Conservation (phyloP, 2,113 vertebrate species). For the Cynocephalus volans region DNA sequence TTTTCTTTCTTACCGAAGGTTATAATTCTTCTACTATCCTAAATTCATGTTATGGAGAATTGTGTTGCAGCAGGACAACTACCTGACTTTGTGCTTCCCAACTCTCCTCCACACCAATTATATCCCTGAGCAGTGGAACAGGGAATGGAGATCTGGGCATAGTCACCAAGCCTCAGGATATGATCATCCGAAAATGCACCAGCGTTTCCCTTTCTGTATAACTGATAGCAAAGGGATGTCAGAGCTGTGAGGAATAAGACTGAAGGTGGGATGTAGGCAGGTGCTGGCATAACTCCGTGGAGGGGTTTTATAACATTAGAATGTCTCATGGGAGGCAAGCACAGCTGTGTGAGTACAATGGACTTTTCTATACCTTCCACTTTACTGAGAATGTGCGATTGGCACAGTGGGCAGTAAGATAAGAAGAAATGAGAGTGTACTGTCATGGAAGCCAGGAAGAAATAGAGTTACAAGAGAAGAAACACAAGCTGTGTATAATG, state of each 20-base stretch:
- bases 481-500: background rate
- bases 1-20: background rate
- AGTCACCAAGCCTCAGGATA: background rate
- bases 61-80: background rate
- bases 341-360: background rate
- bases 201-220: background rate
- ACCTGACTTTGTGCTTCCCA: background rate
- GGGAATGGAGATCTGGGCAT: background rate
- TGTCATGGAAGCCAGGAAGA: background rate
- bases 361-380: background rate
- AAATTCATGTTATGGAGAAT: background rate
- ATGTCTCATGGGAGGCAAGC: background rate
- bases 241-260: background rate
- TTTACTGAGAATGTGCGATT: background rate
- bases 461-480: background rate
- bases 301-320: background rate
- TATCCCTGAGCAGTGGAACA: too few relatives aligned
- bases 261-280: background rate
- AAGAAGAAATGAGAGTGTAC: background rate
- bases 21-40: background rate
- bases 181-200: background rate
- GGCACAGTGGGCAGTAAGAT: background rate
- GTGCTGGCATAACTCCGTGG: rapidly evolving
- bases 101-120: background rate
- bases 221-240: background rate